Conservation (phyloP, 2,888 invertebrate species). For the Caenorhabditis macrosperma region DNA sequence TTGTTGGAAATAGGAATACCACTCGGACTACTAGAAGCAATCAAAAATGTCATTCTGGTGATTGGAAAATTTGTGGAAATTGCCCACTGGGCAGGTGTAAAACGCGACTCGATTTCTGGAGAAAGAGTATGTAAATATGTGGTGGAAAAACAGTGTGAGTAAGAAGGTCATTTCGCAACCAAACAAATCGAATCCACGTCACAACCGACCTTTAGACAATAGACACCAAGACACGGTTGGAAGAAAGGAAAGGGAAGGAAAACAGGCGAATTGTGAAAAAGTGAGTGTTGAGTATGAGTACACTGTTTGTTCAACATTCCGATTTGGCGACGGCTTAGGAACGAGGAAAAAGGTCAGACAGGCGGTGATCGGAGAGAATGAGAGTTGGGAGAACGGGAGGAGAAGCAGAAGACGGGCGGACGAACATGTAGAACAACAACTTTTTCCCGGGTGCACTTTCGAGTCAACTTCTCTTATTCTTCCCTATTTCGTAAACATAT, state of each 20-base stretch:
- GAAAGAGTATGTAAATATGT: too few species aligned
- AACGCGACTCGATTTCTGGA: too few species aligned
- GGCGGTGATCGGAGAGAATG: constrained; percentile 8
- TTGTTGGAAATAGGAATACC: background rate
- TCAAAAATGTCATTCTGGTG: too few species aligned
- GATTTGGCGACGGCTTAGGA: constrained; percentile 50
- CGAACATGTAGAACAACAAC: constrained; percentile 36
- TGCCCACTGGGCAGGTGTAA: too few species aligned
- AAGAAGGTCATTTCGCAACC: constrained; percentile 38
- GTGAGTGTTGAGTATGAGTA: constrained; percentile 49
- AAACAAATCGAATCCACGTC: too few species aligned
- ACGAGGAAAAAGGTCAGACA: constrained; percentile 35
- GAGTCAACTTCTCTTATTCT: too few species aligned
- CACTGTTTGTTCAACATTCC: constrained; percentile 55
- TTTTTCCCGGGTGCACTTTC: constrained; percentile 8
- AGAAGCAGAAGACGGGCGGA: constrained; percentile 18
- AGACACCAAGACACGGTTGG: too few species aligned
- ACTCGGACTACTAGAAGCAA: too few species aligned
- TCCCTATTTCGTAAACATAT: background rate
- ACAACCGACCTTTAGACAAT: too few species aligned
- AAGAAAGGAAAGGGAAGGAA: constrained; percentile 6
- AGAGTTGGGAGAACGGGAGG: too few species aligned
- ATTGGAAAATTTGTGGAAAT: too few species aligned
- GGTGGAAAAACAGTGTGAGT: too few species aligned
- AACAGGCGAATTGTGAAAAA: constrained; percentile 39